A percentile compares a stretch with the other conserved stretches of the same genome.
Evolutionary conservation across 2,113 vertebrate genomes (phyloP).

Genomic region (Camelus bactrianus): DNA sequence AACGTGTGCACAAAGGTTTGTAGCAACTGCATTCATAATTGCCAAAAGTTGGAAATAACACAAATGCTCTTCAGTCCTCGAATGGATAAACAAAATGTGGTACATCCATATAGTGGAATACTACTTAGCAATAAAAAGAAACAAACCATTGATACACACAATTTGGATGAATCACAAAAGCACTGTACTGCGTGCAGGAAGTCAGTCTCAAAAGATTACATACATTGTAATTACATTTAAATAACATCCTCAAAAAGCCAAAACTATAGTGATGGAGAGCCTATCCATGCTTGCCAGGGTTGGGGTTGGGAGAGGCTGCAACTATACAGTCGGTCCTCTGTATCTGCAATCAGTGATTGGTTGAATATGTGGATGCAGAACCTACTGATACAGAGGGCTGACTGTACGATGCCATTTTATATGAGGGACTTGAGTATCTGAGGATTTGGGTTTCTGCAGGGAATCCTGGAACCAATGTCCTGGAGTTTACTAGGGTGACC

Average conservation of each 20-base stretch:
- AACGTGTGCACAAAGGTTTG: background rate
- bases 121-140: background rate
- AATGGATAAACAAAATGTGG: background rate
- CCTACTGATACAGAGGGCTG: background rate
- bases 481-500: background rate
- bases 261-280: background rate
- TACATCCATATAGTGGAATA: background rate
- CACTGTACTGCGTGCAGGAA: background rate
- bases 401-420: background rate
- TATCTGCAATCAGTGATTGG: background rate
- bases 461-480: background rate
- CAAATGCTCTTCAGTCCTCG: background rate
- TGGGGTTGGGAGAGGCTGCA: background rate
- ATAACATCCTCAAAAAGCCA: background rate
- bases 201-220: background rate
- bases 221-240: background rate
- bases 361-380: background rate
- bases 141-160: background rate
- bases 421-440: background rate
- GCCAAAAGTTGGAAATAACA: background rate
- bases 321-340: background rate
- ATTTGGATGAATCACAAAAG: background rate
- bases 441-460: background rate
- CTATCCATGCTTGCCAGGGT: background rate
- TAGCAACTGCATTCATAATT: background rate